Base-by-base conservation (phyloP, 92 coral and sea anemone species). In the Umimayanthus kanabou region DNA sequence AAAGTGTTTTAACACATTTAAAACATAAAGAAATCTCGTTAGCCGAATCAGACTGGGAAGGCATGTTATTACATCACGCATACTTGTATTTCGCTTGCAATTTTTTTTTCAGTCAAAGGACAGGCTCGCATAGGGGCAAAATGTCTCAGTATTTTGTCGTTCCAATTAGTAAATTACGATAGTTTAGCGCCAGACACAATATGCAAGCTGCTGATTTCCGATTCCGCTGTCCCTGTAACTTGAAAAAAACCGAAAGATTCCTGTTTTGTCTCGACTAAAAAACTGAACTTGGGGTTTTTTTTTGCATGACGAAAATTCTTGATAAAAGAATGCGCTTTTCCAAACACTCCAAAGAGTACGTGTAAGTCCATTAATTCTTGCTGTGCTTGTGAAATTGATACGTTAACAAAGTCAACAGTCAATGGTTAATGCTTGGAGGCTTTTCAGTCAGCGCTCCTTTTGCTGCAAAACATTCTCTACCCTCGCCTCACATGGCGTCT, bases 401-500 rank as follows among this genome's bases (percentile, higher is more conserved):
- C 65, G 49, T 13, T 66, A 61, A 29, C 39, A 65, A 40, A 9
- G 70, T 66, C 64, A 71, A 43, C 15, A 30, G 28, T 80, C 43
- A 30, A 29, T 28, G 20, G 76, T 72, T 28, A 26, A 33, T 72
- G 76, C 76, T 25, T 78, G 39, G 39, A 67, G 87, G 87, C 61
- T 71, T 66, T 47, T 67, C 87, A 70, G 33, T 83, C 87, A 83
- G 87, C 87, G 16, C 67, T 25, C 74, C 74, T 22, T 20, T 47
- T 42, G 86, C 43, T 69, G 13, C 20, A 70, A 83, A 20, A 11
- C 42, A 69, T 70, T 70, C 43, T 43, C 11, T 47, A 79, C 28
- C 78, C 25, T 66, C 23, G 61, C 76, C 40, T 70, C 61, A 67
- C 77, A 8, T 71, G 29, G 65, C 23, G 87, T 70, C 26, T 72